Conservation (phyloP, 1,140 invertebrate genomes). For the Macrobrachium nipponense region DNA sequence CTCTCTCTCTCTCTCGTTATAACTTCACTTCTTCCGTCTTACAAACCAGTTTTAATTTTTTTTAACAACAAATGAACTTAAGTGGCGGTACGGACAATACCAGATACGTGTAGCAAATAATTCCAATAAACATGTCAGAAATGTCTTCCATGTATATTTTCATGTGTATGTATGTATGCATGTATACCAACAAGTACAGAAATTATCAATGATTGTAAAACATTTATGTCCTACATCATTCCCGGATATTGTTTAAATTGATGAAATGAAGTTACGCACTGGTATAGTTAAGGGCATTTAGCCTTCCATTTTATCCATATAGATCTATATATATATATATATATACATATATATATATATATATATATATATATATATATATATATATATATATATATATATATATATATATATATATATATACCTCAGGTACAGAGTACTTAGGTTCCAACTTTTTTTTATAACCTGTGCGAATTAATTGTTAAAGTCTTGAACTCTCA, state of each 20-base stretch:
- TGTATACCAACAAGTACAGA: background rate
- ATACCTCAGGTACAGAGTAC: too few relatives aligned
- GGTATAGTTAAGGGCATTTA: background rate
- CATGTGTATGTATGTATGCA: background rate
- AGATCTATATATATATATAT: conserved; percentile 28
- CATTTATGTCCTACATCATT: background rate
- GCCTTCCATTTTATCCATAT: too few relatives aligned
- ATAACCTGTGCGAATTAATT: too few relatives aligned
- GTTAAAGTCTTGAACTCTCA: too few relatives aligned
- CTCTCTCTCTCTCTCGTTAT: too few relatives aligned
- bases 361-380: conserved; percentile 38
- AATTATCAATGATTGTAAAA: background rate
- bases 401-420: conserved; percentile 17
- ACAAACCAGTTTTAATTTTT: too few relatives aligned
- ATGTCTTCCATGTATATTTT: too few relatives aligned
- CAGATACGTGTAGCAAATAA: too few relatives aligned
- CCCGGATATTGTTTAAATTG: background rate
- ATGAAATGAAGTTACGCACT: background rate
- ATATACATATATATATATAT: conserved; percentile 33
- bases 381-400: conserved; percentile 38
- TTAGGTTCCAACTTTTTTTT: too few relatives aligned
- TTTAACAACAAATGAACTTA: too few relatives aligned
- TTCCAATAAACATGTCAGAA: background rate
- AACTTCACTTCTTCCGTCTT: too few relatives aligned
- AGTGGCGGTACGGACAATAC: too few relatives aligned